Evolutionary conservation across 1,140 invertebrate species (phyloP), one percentile per base, ranked within the genome.

Genomic region (Heliconius eleuchia): DNA sequence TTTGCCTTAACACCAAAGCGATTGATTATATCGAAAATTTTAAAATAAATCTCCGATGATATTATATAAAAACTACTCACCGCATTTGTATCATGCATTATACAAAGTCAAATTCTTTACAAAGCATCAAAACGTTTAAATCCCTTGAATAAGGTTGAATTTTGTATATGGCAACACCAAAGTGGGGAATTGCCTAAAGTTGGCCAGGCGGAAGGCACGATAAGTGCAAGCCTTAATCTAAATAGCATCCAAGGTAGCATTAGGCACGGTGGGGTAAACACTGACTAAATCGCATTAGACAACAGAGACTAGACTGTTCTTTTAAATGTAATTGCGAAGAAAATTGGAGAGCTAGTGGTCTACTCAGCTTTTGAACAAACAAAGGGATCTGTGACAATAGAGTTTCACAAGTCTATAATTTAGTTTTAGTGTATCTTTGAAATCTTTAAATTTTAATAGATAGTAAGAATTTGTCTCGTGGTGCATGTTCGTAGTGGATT

Each of bases 191-290:
- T 86, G 83, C 82, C 77, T 77, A 79, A 84, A 88, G 87, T 88
- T 87, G 83, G 81, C 86, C 86, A 88, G 82, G 88, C 88, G 89
- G 88, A 94, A 92, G 83, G 85, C 81, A 83, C 77, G 92, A 94
- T 94, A 94, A 92, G 87, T 90, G 86, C 85, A 82, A 73, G 82
- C 82, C 85, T 89, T 90, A 91, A 92, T 92, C 89, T 92, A 92
- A 92, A 92, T 89, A 89, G 86, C 85, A 90, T 91, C 86, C 86
- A 87, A 86, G 82, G 80, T 86, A 84, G 78, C 75, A 83, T 84
- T 84, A 85, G 82, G 79, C 79, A 81, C 76, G 76, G 76, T 82
- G 78, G 77, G 66, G 78, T 80, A 83, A 83, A 81, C 76, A 78
- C 76, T 75, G 52, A 73, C 71, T 79, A 81, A 81, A 81, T 81